Evolutionary conservation across 1,140 invertebrate genomes (phyloP).

Genomic region (Chironomus striatipennis): DNA sequence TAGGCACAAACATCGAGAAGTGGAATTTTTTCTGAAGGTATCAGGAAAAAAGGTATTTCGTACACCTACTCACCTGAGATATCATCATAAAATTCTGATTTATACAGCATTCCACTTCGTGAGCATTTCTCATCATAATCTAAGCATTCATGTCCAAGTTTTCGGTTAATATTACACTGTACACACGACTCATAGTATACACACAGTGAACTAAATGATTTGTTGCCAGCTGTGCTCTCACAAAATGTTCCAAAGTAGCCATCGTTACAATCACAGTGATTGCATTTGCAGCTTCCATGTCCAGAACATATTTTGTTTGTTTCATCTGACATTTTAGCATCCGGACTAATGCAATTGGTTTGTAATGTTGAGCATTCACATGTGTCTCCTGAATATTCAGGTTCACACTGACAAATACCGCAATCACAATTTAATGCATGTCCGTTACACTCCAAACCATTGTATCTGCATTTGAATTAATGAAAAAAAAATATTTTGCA

Average conservation of each 20-base stretch:
- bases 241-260: slow-evolving; percentile 34
- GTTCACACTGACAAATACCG: slow-evolving; percentile 63
- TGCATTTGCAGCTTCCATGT: slow-evolving; percentile 57
- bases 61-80: slow-evolving; percentile 1
- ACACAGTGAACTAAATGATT: slow-evolving; percentile 37
- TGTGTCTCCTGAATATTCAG: slow-evolving; percentile 64
- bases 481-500: background rate
- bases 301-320: slow-evolving; percentile 55
- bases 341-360: slow-evolving; percentile 34
- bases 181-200: slow-evolving; percentile 37
- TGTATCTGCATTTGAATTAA: slow-evolving; percentile 31
- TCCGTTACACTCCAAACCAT: slow-evolving; percentile 40
- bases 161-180: slow-evolving; percentile 28
- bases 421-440: slow-evolving; percentile 59
- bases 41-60: no score
- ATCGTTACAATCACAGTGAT: slow-evolving; percentile 57
- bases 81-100: slow-evolving; percentile 23
- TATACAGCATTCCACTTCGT: slow-evolving; percentile 23
- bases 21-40: no score
- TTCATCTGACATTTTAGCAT: slow-evolving; percentile 31
- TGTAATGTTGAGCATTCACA: slow-evolving; percentile 57
- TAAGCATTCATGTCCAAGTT: background rate
- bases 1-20: no score
- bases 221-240: slow-evolving; percentile 30
- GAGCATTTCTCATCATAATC: slow-evolving; percentile 20